Evolutionary conservation across 2,888 invertebrate genomes (phyloP), one percentile per base, ranked within the genome.

Genomic region (Cryptus viduatorius): DNA sequence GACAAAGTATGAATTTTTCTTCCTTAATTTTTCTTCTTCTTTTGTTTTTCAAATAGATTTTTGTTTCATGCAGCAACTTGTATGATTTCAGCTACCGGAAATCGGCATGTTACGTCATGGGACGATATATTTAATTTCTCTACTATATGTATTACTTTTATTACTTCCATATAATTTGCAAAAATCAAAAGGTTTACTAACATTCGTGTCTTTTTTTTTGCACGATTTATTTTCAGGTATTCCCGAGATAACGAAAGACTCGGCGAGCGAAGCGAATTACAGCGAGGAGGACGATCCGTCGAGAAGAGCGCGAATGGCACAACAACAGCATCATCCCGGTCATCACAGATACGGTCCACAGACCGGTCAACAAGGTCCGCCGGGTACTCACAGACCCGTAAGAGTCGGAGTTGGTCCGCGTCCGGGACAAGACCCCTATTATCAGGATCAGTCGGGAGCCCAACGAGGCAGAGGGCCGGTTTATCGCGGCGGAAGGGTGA

Each of bases 171-270:
- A 31, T 14, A 29, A n/a, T 24, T 48, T 12, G 37, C 4, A 3
- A 48, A 44, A 50, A 50, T 37, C 14, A 56, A 16, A 53, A 53
- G n/a, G 3, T 56, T 8, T 19, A 31, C 53, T 31, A n/a, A 31
- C 53, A 16, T 65, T n/a, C 1, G 4, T 7, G 1, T 59, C 29
- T 42, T 48, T 16, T 50, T 64, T 71, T 48, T 42, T 53, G 10
- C 7, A 37, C 48, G 68, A 81, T 82, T 67, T 77, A 78, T 84
- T 77, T 81, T 29, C 86, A 94, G 93, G 93, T 88, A 91, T 94
- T 92, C 94, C 95, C 95, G 97, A 97, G 95, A 97, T 97, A 94
- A 97, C 97, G 93, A 97, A 97, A 95, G 97, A 97, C 92, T 95
- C 96, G 93, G 96, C 96, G 82, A 95, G 95, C 89, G 95, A 95